These are phyloP conservation scores for Hippocampus zosterae DNA, from an alignment of 2,113 vertebrate species.

Conservation along the genomic window DNA sequence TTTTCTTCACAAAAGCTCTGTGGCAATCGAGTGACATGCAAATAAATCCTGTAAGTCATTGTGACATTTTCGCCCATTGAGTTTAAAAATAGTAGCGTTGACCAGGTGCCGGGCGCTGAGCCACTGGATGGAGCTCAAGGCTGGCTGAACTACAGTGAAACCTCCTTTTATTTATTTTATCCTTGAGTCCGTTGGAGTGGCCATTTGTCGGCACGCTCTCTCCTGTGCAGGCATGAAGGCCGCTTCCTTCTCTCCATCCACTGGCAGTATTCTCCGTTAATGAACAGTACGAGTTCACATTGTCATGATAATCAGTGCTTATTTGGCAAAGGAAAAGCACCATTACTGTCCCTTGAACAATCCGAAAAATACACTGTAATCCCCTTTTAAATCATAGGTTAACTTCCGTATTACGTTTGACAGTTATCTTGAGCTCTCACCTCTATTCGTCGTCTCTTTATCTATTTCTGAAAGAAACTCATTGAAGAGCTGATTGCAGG, in stretches of 20 bases:
- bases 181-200: conserved; percentile 5
- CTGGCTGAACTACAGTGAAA: conserved; percentile 6
- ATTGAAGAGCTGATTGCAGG: conserved; percentile 28
- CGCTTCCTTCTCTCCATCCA: conserved; percentile 12
- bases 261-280: background rate
- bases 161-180: conserved; percentile 7
- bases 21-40: background rate
- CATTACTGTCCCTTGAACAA: conserved; percentile 1
- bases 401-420: conserved; percentile 28
- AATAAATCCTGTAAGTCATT: background rate
- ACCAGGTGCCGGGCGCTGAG: background rate
- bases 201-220: background rate
- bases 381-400: conserved; percentile 7
- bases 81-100: conserved; percentile 6
- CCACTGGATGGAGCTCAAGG: background rate
- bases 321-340: background rate
- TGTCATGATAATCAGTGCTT: conserved; percentile 17
- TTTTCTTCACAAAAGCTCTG: background rate
- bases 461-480: conserved; percentile 24
- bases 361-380: background rate
- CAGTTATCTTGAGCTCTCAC: conserved; percentile 21
- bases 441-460: conserved; percentile 16
- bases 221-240: background rate
- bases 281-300: conserved; percentile 17
- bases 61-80: background rate